These are phyloP conservation scores for Mobula birostris DNA, from an alignment of 2,113 vertebrate species.

Conservation along the genomic window DNA sequence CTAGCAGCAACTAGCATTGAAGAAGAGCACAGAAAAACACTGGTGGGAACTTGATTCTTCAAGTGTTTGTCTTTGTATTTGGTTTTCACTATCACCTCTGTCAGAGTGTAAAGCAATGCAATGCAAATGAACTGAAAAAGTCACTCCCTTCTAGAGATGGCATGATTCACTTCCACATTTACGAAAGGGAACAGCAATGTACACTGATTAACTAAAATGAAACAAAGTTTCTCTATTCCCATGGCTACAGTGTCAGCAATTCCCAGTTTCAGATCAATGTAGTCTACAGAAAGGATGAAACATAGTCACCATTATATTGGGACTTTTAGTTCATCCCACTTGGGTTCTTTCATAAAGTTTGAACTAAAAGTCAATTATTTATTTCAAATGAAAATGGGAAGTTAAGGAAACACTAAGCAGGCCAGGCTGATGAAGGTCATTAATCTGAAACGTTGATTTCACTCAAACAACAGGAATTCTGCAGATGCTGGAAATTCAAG, in stretches of 20 bases:
- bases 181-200: constrained; percentile 12
- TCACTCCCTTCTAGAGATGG: background rate
- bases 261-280: constrained; percentile 19
- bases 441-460: too few species aligned
- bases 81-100: background rate
- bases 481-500: too few species aligned
- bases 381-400: background rate
- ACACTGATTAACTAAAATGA: constrained; percentile 2
- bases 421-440: too few species aligned
- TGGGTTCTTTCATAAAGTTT: background rate
- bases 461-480: too few species aligned
- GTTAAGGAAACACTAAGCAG: too few species aligned
- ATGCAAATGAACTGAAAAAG: background rate
- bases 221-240: constrained; percentile 30
- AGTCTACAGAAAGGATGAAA: constrained; percentile 30
- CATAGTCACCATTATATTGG: constrained; percentile 19
- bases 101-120: background rate
- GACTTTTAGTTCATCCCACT: background rate
- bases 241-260: constrained; percentile 26
- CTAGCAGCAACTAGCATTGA: background rate
- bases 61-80: background rate
- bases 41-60: background rate
- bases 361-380: background rate
- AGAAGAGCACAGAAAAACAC: background rate
- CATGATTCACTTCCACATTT: constrained; percentile 7